Percentiles rank a stretch among this genome's conserved stretches.
Conservation (phyloP, 2,113 vertebrate genomes). For the Thamnophis sirtalis region DNA sequence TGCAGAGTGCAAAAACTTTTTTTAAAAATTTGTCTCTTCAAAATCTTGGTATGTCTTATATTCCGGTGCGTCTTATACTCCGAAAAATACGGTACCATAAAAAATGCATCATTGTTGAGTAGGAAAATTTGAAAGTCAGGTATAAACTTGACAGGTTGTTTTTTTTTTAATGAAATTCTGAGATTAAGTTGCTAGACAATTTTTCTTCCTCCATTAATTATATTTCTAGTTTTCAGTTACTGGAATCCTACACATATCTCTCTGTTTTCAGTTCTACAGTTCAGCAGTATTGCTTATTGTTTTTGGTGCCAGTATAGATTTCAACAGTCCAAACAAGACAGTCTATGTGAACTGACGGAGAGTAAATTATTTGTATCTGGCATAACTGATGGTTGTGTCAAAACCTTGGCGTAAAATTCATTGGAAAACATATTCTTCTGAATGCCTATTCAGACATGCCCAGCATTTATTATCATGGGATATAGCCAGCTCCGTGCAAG, state of each 20-base stretch:
- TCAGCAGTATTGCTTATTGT: slow-evolving; percentile 55
- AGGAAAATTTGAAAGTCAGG: not conserved
- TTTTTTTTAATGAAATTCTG: not conserved
- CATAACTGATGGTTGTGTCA: slow-evolving; percentile 76
- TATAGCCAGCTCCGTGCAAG: slow-evolving; percentile 59
- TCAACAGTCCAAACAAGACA: slow-evolving; percentile 69
- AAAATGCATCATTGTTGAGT: not conserved
- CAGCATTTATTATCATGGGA: slow-evolving; percentile 52
- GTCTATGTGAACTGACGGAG: slow-evolving; percentile 75
- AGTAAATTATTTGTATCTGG: slow-evolving; percentile 80
- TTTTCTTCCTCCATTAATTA: slow-evolving; percentile 14
- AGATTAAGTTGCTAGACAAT: not conserved
- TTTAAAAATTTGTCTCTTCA: too few species aligned
- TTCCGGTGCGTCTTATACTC: too few species aligned
- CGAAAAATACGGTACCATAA: too few species aligned
- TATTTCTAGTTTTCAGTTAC: slow-evolving; percentile 40
- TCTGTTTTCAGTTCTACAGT: slow-evolving; percentile 58
- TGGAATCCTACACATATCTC: slow-evolving; percentile 55
- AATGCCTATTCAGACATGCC: slow-evolving; percentile 66
- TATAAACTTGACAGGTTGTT: not conserved
- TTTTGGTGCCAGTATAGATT: slow-evolving; percentile 74
- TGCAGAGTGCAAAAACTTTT: too few species aligned
- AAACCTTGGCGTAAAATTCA: slow-evolving; percentile 72
- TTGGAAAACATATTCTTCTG: slow-evolving; percentile 64
- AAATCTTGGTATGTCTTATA: too few species aligned